phyloP scores from a whole-genome alignment of 2,888 invertebrate genomes.

The Apodemia zela region DNA sequence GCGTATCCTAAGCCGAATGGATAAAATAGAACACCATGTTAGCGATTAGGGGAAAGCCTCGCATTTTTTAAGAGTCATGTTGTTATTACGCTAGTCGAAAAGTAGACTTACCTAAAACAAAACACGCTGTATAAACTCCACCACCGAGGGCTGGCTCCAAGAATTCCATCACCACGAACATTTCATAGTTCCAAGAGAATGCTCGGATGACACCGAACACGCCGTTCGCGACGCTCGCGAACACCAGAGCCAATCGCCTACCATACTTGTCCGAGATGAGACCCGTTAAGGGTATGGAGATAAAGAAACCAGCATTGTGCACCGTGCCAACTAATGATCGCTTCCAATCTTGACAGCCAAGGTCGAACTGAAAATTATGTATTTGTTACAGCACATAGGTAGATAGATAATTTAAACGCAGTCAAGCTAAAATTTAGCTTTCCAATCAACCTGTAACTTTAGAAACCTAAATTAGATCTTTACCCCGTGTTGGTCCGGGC shows the following conservation, averaged over 20 bases:
- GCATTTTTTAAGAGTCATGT: too few relatives aligned
- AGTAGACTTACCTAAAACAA: conserved; percentile 77
- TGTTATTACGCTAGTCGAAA: neutral
- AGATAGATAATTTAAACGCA: neutral
- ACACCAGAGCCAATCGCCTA: conserved; percentile 80
- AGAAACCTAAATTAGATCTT: too few relatives aligned
- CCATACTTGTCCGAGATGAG: conserved; percentile 86
- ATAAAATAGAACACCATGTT: too few relatives aligned
- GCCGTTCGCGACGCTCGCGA: conserved; percentile 77
- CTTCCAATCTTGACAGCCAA: conserved; percentile 87
- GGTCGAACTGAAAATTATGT: conserved; percentile 80
- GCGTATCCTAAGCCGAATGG: too few relatives aligned
- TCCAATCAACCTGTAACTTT: too few relatives aligned
- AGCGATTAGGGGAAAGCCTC: too few relatives aligned
- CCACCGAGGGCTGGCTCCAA: conserved; percentile 79
- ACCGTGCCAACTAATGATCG: conserved; percentile 87
- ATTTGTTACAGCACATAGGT: too few relatives aligned
- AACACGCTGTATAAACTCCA: conserved; percentile 81
- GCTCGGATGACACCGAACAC: conserved; percentile 80
- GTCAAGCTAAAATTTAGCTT: too few relatives aligned
- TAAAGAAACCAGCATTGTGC: conserved; percentile 86
- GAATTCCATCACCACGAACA: conserved; percentile 81
- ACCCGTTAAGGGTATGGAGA: conserved; percentile 86
- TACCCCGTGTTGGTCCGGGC: too few relatives aligned
- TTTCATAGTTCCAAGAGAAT: conserved; percentile 78